Evolutionary conservation across 2,113 vertebrate species (phyloP), one percentile per base, ranked within the genome.

Genomic region (Phrynosoma blainvillii): DNA sequence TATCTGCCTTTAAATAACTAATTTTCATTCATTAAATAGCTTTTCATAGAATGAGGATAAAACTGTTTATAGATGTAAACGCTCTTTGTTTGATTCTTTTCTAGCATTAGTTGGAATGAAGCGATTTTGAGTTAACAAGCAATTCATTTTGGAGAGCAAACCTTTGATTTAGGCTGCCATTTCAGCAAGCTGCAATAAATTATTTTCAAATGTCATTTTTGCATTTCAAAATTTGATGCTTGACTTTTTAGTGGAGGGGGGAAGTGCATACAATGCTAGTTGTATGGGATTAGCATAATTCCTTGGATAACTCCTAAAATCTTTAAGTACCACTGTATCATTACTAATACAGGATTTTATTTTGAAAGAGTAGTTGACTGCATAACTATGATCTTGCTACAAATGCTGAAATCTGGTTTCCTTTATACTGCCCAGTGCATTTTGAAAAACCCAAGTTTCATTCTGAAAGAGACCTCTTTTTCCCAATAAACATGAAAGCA

Each of bases 121-220:
- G 77, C 27, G 40, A 5, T 87, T 88, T 75, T 18, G 76, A 89
- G 91, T 42, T 62, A 82, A 66, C 68, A 75, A 88, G 18, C 82
- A n/a, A 75, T 75, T 82, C 80, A 87, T 79, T 21, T 73, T 70
- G 82, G 76, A 73, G 32, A 91, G 82, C 23, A 47, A 68, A 14
- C 7, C 23, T 2, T 84, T 92, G 36, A 47, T 83, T 78, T 87
- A n/a, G 21, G 0, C 16, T 68, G 1, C 13, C 91, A 88, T 89
- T 75, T 56, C 6, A 76, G 71, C 75, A 52, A 62, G 11, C 59
- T 52, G 79, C 56, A 87, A 87, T 82, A 76, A 76, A 82, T 76
- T 87, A 76, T 87, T 87, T 87, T 82, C n/a, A 76, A 87, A 87
- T 82, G 79, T 82, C 71, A 32, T 47, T 87, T 87, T 76, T 87